phyloP scores from a whole-genome alignment of 2,797 vertebrate species.

The Macroramphosus scolopax region DNA sequence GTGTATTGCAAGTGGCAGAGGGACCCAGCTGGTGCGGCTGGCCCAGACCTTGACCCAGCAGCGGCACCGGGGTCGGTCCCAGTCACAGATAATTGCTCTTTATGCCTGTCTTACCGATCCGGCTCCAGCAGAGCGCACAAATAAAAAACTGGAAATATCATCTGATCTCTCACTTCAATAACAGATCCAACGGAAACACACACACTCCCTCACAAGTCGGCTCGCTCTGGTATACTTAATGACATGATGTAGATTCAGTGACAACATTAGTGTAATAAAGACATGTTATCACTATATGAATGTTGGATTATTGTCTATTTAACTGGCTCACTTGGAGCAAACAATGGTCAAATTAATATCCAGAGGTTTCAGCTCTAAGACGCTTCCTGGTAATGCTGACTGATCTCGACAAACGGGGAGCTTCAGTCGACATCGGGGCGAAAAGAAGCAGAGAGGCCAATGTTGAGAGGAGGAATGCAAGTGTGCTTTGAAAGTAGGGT shows the following conservation, averaged over 20 bases:
- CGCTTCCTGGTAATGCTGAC: constrained; percentile 18
- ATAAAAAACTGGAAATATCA: constrained; percentile 27
- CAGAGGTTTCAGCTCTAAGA: background rate
- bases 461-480: constrained; percentile 37
- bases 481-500: constrained; percentile 60
- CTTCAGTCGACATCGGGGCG: constrained; percentile 26
- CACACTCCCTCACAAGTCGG: constrained; percentile 18
- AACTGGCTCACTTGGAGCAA: too few relatives aligned
- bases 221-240: too few relatives aligned
- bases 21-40: constrained; percentile 65
- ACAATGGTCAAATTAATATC: too few relatives aligned
- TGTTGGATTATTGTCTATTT: too few relatives aligned
- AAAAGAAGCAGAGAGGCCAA: too few relatives aligned
- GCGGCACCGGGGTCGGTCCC: constrained; percentile 36
- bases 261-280: too few relatives aligned
- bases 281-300: too few relatives aligned
- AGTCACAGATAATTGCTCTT: constrained; percentile 67
- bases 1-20: too few relatives aligned
- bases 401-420: constrained; percentile 39
- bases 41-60: constrained; percentile 58
- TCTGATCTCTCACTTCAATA: constrained; percentile 10
- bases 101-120: constrained; percentile 57
- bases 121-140: constrained; percentile 26
- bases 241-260: constrained; percentile 6
- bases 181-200: background rate